Percentiles rank a stretch among this genome's conserved stretches.
Evolutionary conservation across 2,797 vertebrate genomes (phyloP).

Genomic region (Petrocephalus schoutedeni): DNA sequence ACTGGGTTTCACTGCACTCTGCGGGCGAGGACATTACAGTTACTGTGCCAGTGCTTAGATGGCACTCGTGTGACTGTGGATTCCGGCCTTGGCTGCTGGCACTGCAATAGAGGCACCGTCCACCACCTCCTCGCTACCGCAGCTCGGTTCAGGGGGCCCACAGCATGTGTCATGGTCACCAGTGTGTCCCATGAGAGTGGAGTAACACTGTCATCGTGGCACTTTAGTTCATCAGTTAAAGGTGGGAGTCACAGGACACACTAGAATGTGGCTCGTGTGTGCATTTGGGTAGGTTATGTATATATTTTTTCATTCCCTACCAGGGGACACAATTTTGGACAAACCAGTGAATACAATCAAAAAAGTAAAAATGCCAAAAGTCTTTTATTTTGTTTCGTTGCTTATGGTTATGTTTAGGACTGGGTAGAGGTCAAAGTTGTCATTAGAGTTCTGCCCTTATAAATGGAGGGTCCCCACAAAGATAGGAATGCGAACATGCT

Average conservation of each 20-base stretch:
- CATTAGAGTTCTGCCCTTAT: not conserved
- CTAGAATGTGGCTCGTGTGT: not conserved
- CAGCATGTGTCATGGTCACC: not conserved
- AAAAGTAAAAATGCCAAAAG: not conserved
- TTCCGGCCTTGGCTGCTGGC: not conserved
- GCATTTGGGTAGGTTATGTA: not conserved
- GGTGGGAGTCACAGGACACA: not conserved
- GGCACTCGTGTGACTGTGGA: not conserved
- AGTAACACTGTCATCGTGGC: not conserved
- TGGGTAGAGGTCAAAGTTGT: not conserved
- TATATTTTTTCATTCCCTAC: not conserved
- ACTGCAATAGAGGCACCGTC: not conserved
- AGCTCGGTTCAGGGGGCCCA: not conserved
- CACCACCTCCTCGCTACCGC: not conserved
- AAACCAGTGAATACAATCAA: not conserved
- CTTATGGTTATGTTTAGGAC: not conserved
- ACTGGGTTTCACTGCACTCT: not conserved
- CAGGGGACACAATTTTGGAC: not conserved
- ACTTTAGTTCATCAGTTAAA: not conserved
- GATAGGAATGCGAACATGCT: not conserved
- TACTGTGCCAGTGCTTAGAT: not conserved
- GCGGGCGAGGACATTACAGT: not conserved
- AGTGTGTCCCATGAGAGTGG: not conserved
- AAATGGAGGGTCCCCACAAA: not conserved
- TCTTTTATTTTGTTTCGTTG: not conserved